Evolutionary conservation across 2,888 invertebrate genomes (phyloP).

Genomic region (Rhingia campestris): DNA sequence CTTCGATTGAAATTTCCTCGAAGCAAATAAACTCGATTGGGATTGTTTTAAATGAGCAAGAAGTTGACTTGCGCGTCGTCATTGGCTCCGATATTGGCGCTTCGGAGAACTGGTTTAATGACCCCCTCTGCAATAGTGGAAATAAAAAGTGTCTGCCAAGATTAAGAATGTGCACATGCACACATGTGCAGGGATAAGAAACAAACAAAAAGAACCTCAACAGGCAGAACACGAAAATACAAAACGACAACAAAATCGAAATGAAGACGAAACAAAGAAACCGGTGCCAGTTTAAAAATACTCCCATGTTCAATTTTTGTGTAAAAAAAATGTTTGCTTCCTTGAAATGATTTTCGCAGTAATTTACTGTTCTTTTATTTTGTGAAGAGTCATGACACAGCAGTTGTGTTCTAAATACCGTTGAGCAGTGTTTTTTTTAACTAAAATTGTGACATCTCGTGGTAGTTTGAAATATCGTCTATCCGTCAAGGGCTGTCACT

Average conservation of each 20-base stretch:
- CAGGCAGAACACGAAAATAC: background rate
- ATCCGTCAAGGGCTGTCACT: too few species aligned
- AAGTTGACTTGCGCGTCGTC: conserved; percentile 1
- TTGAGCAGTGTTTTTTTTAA: background rate
- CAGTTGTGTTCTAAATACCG: too few species aligned
- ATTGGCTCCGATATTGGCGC: conserved; percentile 11
- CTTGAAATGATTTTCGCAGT: conserved; percentile 23
- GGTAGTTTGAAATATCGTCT: conserved; percentile 15
- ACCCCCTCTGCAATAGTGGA: conserved; percentile 37
- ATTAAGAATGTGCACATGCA: conserved; percentile 51
- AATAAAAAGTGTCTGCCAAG: conserved; percentile 62
- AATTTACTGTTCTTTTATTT: conserved; percentile 5
- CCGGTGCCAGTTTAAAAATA: conserved; percentile 56
- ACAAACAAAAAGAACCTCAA: conserved; percentile 32
- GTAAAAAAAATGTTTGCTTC: conserved; percentile 22
- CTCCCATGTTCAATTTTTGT: conserved; percentile 23
- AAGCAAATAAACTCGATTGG: conserved; percentile 22
- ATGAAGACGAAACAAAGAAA: conserved; percentile 65
- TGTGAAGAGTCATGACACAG: background rate
- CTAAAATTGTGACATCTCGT: background rate
- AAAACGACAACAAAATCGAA: conserved; percentile 18
- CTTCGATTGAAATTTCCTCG: conserved; percentile 26
- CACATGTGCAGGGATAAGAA: conserved; percentile 47
- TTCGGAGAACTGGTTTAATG: conserved; percentile 57
- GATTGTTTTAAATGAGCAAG: background rate